Percentiles rank a stretch among this genome's conserved stretches.
Evolutionary conservation across 2,888 invertebrate species (phyloP).

Genomic region (Chaetogeoica ovagalla): DNA sequence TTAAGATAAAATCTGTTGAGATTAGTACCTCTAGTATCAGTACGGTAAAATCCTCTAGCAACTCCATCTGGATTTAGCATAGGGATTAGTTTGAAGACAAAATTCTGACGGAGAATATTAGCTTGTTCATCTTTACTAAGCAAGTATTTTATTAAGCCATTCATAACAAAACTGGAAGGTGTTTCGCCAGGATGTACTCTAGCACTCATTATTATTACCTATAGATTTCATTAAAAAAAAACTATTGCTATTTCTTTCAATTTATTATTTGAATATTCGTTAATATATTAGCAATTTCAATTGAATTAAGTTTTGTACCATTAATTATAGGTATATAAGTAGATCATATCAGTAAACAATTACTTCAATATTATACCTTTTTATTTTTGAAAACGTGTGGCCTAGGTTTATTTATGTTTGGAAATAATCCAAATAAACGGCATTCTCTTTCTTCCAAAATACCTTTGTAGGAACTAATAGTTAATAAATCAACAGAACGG

Average conservation of each 20-base stretch:
- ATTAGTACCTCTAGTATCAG: slow-evolving; percentile 85
- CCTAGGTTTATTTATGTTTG: slow-evolving; percentile 68
- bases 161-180: slow-evolving; percentile 86
- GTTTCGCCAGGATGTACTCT: slow-evolving; percentile 92
- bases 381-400: slow-evolving; percentile 76
- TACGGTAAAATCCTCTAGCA: slow-evolving; percentile 79
- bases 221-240: slow-evolving; percentile 54
- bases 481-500: slow-evolving; percentile 77
- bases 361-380: slow-evolving; percentile 64
- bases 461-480: slow-evolving; percentile 79
- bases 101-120: slow-evolving; percentile 70
- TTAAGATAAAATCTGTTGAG: slow-evolving; percentile 83
- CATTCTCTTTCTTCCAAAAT: slow-evolving; percentile 74
- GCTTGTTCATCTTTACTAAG: slow-evolving; percentile 76
- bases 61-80: slow-evolving; percentile 92
- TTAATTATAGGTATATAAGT: neutral
- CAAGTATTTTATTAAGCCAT: slow-evolving; percentile 81
- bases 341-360: neutral
- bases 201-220: slow-evolving; percentile 84
- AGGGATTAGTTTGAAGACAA: slow-evolving; percentile 88
- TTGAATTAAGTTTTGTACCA: neutral
- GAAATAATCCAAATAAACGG: slow-evolving; percentile 73
- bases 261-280: neutral
- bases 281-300: slow-evolving; percentile 23
- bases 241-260: neutral